Percentiles rank a stretch among this genome's conserved stretches.
phyloP scores from a whole-genome alignment of 1,140 invertebrate species.

The Trinorchestia longiramus region DNA sequence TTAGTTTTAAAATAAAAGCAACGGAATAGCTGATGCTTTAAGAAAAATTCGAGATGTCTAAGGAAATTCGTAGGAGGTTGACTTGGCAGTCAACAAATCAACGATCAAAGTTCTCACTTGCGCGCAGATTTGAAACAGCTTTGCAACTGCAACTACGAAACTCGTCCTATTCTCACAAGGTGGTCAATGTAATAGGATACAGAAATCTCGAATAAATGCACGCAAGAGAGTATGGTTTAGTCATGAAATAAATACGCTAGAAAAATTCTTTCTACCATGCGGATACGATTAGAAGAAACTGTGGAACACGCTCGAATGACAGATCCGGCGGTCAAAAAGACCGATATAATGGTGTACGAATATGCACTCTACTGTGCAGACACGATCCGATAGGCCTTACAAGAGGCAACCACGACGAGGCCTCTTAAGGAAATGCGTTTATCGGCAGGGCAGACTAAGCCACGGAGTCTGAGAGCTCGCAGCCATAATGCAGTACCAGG shows the following conservation, averaged over 20 bases:
- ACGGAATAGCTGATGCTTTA: not conserved
- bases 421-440: not conserved
- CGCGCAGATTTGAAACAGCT: not conserved
- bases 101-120: not conserved
- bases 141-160: not conserved
- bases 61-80: not conserved
- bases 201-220: not conserved
- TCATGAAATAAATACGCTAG: not conserved
- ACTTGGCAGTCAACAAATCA: not conserved
- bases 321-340: not conserved
- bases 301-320: not conserved
- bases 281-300: not conserved
- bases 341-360: not conserved
- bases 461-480: not conserved
- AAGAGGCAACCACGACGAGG: not conserved
- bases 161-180: not conserved
- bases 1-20: not conserved
- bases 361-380: not conserved
- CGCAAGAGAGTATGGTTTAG: not conserved
- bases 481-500: not conserved
- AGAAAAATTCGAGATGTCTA: not conserved
- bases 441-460: not conserved
- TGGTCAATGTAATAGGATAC: not conserved
- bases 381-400: not conserved
- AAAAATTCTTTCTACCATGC: not conserved